A percentile compares a stretch with the other conserved stretches of the same genome.
These are phyloP conservation scores for Synanthedon formicaeformis DNA, from an alignment of 2,888 invertebrate genomes.

Conservation along the genomic window DNA sequence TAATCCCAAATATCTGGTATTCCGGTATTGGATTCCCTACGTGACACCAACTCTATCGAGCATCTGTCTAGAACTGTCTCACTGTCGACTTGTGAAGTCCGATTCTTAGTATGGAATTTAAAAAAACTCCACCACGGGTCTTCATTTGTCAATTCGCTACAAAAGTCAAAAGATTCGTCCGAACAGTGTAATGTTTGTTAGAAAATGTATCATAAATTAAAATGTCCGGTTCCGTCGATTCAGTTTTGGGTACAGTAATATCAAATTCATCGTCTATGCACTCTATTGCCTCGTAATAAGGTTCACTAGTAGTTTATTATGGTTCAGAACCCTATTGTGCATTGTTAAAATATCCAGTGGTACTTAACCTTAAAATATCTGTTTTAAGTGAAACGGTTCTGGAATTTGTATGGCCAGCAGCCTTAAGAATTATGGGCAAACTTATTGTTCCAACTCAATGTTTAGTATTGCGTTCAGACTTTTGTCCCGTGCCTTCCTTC, in stretches of 20 bases:
- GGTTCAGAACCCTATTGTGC: slow-evolving; percentile 10
- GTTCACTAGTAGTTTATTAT: too few relatives aligned
- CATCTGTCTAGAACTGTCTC: slow-evolving; percentile 26
- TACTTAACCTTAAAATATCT: slow-evolving; percentile 61
- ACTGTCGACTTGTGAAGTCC: slow-evolving; percentile 65
- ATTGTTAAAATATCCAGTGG: slow-evolving; percentile 50
- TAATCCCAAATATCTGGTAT: too few relatives aligned
- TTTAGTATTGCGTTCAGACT: slow-evolving; percentile 56
- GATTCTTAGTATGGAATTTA: slow-evolving; percentile 63
- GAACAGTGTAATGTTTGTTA: slow-evolving; percentile 45
- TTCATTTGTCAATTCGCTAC: slow-evolving; percentile 65
- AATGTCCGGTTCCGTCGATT: slow-evolving; percentile 50
- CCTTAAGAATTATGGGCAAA: slow-evolving; percentile 41
- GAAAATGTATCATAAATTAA: slow-evolving; percentile 67
- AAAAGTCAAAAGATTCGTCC: slow-evolving; percentile 64
- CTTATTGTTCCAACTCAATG: slow-evolving; percentile 44
- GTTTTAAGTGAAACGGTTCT: slow-evolving; percentile 47
- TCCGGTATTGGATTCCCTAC: too few relatives aligned
- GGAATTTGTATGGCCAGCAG: slow-evolving; percentile 42
- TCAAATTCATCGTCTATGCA: too few relatives aligned
- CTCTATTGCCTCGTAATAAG: too few relatives aligned
- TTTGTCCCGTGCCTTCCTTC: slow-evolving; percentile 56
- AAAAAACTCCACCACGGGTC: slow-evolving; percentile 31
- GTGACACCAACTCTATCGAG: slow-evolving; percentile 42
- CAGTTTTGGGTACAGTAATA: slow-evolving; percentile 27